These are phyloP conservation scores for Amitus sp. DNA, from an alignment of 2,888 invertebrate species.

Conservation along the genomic window DNA sequence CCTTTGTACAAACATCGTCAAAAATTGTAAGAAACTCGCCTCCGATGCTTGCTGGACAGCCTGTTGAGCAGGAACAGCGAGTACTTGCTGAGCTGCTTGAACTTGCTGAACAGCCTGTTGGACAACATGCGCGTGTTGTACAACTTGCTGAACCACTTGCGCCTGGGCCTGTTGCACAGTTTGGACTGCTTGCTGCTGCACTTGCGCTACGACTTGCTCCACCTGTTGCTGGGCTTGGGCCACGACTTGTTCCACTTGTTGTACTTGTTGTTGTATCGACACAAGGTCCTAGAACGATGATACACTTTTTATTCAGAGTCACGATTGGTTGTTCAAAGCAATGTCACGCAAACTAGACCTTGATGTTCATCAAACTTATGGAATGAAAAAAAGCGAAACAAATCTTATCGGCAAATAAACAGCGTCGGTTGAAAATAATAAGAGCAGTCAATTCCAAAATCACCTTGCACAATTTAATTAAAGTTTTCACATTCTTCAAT, in stretches of 20 bases:
- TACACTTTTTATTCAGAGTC: not conserved
- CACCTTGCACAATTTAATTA: too few species aligned
- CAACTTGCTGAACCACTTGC: constrained; percentile 62
- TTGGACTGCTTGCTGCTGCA: constrained; percentile 62
- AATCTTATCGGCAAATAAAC: too few species aligned
- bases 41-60: constrained; percentile 61
- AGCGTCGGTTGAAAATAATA: too few species aligned
- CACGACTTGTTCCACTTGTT: constrained; percentile 61
- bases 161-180: constrained; percentile 62
- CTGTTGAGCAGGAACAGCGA: constrained; percentile 53
- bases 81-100: constrained; percentile 61
- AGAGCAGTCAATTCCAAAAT: too few species aligned
- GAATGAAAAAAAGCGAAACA: constrained; percentile 9
- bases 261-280: constrained; percentile 61
- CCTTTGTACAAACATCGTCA: not conserved
- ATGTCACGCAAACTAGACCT: not conserved
- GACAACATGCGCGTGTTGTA: constrained; percentile 62
- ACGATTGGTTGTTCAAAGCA: not conserved
- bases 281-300: constrained; percentile 48
- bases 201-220: constrained; percentile 62
- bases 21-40: constrained; percentile 18
- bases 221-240: constrained; percentile 63
- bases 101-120: constrained; percentile 63
- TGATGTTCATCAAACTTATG: not conserved
- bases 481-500: too few species aligned